Base-by-base conservation (phyloP, 2,888 invertebrate species). In the Tachina fera region DNA sequence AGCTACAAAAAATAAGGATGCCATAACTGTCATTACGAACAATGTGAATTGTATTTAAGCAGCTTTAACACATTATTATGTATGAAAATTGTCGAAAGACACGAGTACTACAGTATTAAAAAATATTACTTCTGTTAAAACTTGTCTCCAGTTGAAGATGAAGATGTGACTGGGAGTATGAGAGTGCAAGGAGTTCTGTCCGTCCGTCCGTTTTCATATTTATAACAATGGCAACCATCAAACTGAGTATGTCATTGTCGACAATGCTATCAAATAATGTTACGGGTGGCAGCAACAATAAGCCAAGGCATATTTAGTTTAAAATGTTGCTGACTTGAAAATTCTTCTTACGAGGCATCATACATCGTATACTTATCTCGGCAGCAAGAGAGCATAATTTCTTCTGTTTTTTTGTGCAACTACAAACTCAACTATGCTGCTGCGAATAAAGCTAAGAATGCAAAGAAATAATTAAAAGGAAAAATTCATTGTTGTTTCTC, bases 161-260 rank as follows among this genome's bases (percentile, higher is more conserved):
- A 43, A 11, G 41, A 49, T 56, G 47, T 19, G 63, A 39, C 19
- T 53, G 45, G 16, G 19, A 14, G 2, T 77, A n/a, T 68, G 14
- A 22, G n/a, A 19, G 19, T 63, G 39, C 22, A 65, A 19, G 61
- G 9, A 31, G 5, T 0, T 31, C 6, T 31, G 31, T 31, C 5
- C 2, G 31, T 31, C 31, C 6, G 31, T 31, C 4, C 22, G 60
- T 70, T 31, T 68, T 22, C 3, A 51, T 78, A 53, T 51, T 22
- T 45, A 22, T 61, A 78, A 85, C 82, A 85, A 82, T 75, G 53
- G 65, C 74, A 75, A 65, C 82, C 85, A 78, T 82, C 82, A 78
- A 82, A 78, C 75, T 65, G 84, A 85, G 77, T 85, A 67, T 78
- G 77, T 78, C 84, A 78, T 82, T 85, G 81, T 85, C 85, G 82